Conservation (phyloP, 1,140 invertebrate genomes). For the Radopholus similis region DNA sequence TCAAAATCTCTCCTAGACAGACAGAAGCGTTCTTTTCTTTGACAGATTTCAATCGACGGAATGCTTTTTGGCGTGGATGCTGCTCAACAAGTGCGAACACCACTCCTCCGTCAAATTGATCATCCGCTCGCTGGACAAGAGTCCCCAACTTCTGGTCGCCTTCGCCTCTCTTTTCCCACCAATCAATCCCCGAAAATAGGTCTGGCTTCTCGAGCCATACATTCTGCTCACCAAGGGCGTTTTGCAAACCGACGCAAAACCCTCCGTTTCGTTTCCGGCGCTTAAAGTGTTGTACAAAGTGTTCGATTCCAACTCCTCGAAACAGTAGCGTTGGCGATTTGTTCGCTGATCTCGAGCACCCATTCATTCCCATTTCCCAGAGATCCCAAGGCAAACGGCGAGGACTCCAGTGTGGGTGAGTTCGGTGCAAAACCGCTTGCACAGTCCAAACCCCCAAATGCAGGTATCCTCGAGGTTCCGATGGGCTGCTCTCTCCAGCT, state of each 20-base stretch:
- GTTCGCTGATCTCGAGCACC: neutral
- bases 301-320: constrained; percentile 36
- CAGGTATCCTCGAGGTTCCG: constrained; percentile 44
- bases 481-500: constrained; percentile 32
- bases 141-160: constrained; percentile 40
- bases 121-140: constrained; percentile 38
- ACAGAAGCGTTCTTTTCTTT: constrained; percentile 19
- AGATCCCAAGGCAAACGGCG: constrained; percentile 50
- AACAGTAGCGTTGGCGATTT: constrained; percentile 24
- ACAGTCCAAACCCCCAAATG: too few species aligned
- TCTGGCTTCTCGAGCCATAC: constrained; percentile 52
- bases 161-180: constrained; percentile 15
- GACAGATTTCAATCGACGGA: constrained; percentile 32
- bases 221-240: constrained; percentile 41
- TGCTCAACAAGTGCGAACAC: constrained; percentile 38
- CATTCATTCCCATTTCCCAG: constrained; percentile 14
- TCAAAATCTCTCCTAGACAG: constrained; percentile 1
- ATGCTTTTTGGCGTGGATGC: constrained; percentile 41
- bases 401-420: constrained; percentile 51
- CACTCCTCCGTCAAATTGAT: constrained; percentile 51
- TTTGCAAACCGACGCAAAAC: constrained; percentile 8
- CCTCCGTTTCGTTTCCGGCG: constrained; percentile 38
- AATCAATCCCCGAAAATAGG: too few species aligned
- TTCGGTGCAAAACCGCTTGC: too few species aligned
- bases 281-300: constrained; percentile 50